Base-by-base conservation (phyloP, 2,888 invertebrate species). In the Aradus depressus region DNA sequence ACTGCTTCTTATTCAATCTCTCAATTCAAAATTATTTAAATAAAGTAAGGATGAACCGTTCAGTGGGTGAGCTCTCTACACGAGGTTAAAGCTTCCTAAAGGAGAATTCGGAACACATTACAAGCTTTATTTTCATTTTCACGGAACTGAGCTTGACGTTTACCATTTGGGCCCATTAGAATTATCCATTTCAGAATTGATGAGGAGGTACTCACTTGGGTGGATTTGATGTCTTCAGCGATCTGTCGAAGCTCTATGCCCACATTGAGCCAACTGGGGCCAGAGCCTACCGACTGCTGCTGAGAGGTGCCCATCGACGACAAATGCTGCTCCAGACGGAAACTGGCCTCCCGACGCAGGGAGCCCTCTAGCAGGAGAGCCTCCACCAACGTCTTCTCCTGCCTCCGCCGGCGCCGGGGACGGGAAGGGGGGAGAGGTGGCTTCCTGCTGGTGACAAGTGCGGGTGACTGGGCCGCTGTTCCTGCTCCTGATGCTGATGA, bases 221-320 rank as follows among this genome's bases (percentile, higher is more conserved):
- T 50, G 28, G 57, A 41, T 23, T 57, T 53, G 55, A 61, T 58
- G 35, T 58, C 58, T 38, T 61, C 60, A 14, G 60, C 60, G 37
- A 60, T 59, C 42, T 55, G 59, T 34, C 61, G 50, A 42, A 61
- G 48, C 37, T 61, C 59, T 22, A 59, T 56, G n/a, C 61, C 61
- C 14, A 60, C 58, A 34, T 56, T 56, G 25, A 51, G 41, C 49
- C 41, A 49, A 37, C 39, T 39, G 4, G 41, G 49, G 5, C 23
- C 39, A 2, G 21, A 28, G 3, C 16, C 16, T 32, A 28, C 18
- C 2, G n/a, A 14, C 41, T 25, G 41, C 10, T 2, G 32, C 8
- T 31, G 10, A 12, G 31, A 31, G 31, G 31, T n/a, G 31, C 31
- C 31, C 31, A 8, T n/a, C 31, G 31, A 12, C 10, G 31, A 31